A percentile compares a stretch with the other conserved stretches of the same genome.
Conservation (phyloP, 2,888 invertebrate genomes). For the Leptogaster cylindrica region DNA sequence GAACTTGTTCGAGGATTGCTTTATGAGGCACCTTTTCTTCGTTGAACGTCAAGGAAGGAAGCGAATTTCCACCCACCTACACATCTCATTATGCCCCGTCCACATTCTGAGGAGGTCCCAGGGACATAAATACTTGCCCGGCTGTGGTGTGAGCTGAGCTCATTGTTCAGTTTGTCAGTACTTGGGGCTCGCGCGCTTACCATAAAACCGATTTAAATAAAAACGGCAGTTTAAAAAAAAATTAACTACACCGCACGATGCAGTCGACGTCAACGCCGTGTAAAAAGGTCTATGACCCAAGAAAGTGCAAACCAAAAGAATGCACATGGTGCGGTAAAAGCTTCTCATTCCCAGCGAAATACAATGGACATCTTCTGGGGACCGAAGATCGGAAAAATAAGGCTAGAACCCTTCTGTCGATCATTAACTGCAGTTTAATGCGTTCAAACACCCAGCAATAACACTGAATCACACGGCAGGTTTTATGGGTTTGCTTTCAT, state of each 20-base stretch:
- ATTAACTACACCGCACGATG: slow-evolving; percentile 16
- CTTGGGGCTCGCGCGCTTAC: too few relatives aligned
- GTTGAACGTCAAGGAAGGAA: too few relatives aligned
- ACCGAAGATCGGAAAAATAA: slow-evolving; percentile 20
- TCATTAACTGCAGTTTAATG: slow-evolving; percentile 42
- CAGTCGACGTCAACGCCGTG: slow-evolving; percentile 5
- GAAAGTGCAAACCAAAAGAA: slow-evolving; percentile 32
- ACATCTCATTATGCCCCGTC: too few relatives aligned
- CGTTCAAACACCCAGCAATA: slow-evolving; percentile 36
- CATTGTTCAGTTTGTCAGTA: too few relatives aligned
- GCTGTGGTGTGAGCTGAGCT: too few relatives aligned
- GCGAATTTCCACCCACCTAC: too few relatives aligned
- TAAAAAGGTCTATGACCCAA: slow-evolving; percentile 29
- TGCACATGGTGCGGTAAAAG: slow-evolving; percentile 33
- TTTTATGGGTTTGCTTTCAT: slow-evolving; percentile 35
- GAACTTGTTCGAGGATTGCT: too few relatives aligned
- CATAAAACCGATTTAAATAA: slow-evolving; percentile 30
- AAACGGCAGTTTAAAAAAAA: slow-evolving; percentile 24
- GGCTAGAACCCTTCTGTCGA: slow-evolving; percentile 36
- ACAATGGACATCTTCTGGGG: slow-evolving; percentile 20
- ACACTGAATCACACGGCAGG: slow-evolving; percentile 3
- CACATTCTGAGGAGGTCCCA: too few relatives aligned
- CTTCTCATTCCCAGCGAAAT: slow-evolving; percentile 22
- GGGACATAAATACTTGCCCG: too few relatives aligned
- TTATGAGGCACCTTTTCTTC: too few relatives aligned